Conservation (phyloP, 2,888 invertebrate species). For the Escarpia spicata region DNA sequence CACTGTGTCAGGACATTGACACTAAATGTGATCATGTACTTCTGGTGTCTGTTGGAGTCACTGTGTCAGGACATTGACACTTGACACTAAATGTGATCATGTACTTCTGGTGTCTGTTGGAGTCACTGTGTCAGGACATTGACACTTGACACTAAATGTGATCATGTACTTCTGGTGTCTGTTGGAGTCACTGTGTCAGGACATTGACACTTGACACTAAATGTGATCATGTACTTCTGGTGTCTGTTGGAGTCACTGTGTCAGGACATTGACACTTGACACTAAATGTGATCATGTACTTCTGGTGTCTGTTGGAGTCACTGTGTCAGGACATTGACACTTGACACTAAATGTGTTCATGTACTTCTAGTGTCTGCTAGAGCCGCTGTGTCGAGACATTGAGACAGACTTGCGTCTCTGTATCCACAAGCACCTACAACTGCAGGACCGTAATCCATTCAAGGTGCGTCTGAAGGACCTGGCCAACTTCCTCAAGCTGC, state of each 20-base stretch:
- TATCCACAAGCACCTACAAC: slow-evolving; percentile 88
- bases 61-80: background rate
- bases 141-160: background rate
- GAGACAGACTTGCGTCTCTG: slow-evolving; percentile 93
- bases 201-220: background rate
- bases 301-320: slow-evolving; percentile 50
- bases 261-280: background rate
- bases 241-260: background rate
- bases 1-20: background rate
- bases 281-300: background rate
- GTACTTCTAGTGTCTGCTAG: slow-evolving; percentile 57
- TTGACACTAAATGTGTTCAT: background rate
- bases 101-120: background rate
- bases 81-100: background rate
- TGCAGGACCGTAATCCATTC: slow-evolving; percentile 76
- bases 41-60: background rate
- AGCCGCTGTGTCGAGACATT: slow-evolving; percentile 83
- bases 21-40: background rate
- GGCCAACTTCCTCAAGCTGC: slow-evolving; percentile 72
- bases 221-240: background rate
- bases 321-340: slow-evolving; percentile 90
- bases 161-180: background rate
- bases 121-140: background rate
- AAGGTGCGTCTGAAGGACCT: slow-evolving; percentile 73
- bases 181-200: background rate